Conservation (phyloP, 92 coral and sea anemone species). For the Epizoanthus ramosus region DNA sequence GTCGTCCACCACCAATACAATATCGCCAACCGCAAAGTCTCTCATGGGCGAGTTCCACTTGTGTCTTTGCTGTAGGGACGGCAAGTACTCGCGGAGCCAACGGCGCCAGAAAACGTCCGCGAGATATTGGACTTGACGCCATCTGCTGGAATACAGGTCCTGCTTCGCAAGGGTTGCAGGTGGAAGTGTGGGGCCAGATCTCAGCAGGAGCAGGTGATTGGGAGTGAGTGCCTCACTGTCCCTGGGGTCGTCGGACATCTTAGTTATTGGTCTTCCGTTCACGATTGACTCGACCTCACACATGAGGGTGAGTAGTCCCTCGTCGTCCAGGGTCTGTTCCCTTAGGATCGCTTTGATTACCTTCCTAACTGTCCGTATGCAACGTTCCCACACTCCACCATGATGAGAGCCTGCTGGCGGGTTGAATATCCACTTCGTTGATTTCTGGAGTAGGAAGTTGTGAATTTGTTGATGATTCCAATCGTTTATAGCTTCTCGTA, state of each 20-base stretch:
- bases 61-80: conserved; percentile 62
- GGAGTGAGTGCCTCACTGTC: conserved; percentile 65
- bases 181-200: conserved; percentile 54
- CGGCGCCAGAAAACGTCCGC: conserved; percentile 66
- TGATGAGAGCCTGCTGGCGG: conserved; percentile 54
- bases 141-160: conserved; percentile 53
- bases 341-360: too few species aligned
- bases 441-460: conserved; percentile 44
- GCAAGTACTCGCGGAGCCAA: conserved; percentile 65
- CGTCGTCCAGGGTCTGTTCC: conserved; percentile 64
- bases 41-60: conserved; percentile 42
- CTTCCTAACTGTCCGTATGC: conserved; percentile 62
- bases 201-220: conserved; percentile 59
- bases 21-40: conserved; percentile 53
- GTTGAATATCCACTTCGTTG: conserved; percentile 57
- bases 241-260: conserved; percentile 59
- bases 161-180: conserved; percentile 50
- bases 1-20: conserved; percentile 56
- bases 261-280: conserved; percentile 51
- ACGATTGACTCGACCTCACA: conserved; percentile 61
- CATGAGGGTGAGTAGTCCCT: conserved; percentile 56
- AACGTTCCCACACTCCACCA: conserved; percentile 54
- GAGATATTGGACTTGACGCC: conserved; percentile 67
- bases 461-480: conserved; percentile 47
- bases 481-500: conserved; percentile 39